These are phyloP conservation scores for Paradisaea rubra DNA, from an alignment of 2,113 vertebrate species.

Conservation along the genomic window DNA sequence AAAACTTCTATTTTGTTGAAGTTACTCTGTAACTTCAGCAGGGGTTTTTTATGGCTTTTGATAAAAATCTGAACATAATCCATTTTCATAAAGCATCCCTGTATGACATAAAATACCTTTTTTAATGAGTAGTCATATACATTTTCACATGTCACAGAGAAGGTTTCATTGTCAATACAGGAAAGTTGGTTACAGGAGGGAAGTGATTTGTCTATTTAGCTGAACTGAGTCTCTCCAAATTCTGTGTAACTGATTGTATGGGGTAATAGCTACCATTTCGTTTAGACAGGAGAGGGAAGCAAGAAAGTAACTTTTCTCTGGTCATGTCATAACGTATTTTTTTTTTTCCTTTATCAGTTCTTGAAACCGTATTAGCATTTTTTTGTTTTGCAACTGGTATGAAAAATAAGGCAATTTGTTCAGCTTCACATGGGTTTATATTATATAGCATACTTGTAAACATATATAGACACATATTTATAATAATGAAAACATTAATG, in stretches of 20 bases:
- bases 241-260: not conserved
- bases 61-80: not conserved
- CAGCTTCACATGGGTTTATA: not conserved
- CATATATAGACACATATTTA: not conserved
- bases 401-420: not conserved
- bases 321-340: not conserved
- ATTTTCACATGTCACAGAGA: not conserved
- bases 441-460: not conserved
- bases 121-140: not conserved
- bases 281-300: not conserved
- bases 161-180: not conserved
- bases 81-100: not conserved
- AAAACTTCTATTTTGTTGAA: not conserved
- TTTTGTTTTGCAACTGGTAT: not conserved
- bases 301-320: not conserved
- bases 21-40: not conserved
- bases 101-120: not conserved
- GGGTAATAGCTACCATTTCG: not conserved
- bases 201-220: not conserved
- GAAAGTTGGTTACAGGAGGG: not conserved
- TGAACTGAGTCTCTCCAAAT: not conserved
- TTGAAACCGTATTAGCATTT: not conserved
- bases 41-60: not conserved
- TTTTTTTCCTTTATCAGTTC: not conserved
- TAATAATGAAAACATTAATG: not conserved